Evolutionary conservation across 2,113 vertebrate species (phyloP), one percentile per base, ranked within the genome.

Genomic region (Gadus chalcogrammus): DNA sequence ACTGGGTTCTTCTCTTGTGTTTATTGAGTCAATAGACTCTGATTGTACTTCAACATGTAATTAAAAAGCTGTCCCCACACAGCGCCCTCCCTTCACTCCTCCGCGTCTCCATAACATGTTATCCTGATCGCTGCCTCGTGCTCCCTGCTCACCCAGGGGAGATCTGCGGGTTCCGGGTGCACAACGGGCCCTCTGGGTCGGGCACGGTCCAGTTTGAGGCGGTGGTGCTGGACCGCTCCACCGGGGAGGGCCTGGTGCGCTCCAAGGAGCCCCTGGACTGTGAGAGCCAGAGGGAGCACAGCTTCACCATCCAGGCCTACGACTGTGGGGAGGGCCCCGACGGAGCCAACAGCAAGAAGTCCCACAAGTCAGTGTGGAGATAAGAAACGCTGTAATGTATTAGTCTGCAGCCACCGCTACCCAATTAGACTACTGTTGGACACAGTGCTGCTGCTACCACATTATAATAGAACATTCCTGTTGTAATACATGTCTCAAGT

Each of bases 271-370:
- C 95, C 0, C 93, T 99, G 90, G 97, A 98, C 80, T 99, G 97
- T 1, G 97, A 99, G 82, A 95, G 94, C 16, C 96, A 98, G 78
- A 94, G 97, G 71, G 97, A 99, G 61, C 97, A 99, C 88, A 97
- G 95, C 12, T 99, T 99, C 81, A 99, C 97, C 83, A 97, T 99
- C 88, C 97, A 99, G 88, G 97, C 97, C 63, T 98, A 98, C 0
- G 97, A 99, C 88, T 99, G 97, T 0, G 97, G 97, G 70, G 97
- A 99, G 86, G 97, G 96, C 35, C 94, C 96, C 0, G 97, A 99
- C 0, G 96, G 95, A 61, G 86, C 91, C 83, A 99, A 98, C 85
- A 97, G 94, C 92, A 99, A 99, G 89, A 98, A 99, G 81, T 99
- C 97, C n/a, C 97, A 99, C 93, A 99, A 99, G 97, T 99, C 61